Evolutionary conservation across 2,888 invertebrate species (phyloP), one percentile per base, ranked within the genome.

Genomic region (Caenorhabditis sinica): DNA sequence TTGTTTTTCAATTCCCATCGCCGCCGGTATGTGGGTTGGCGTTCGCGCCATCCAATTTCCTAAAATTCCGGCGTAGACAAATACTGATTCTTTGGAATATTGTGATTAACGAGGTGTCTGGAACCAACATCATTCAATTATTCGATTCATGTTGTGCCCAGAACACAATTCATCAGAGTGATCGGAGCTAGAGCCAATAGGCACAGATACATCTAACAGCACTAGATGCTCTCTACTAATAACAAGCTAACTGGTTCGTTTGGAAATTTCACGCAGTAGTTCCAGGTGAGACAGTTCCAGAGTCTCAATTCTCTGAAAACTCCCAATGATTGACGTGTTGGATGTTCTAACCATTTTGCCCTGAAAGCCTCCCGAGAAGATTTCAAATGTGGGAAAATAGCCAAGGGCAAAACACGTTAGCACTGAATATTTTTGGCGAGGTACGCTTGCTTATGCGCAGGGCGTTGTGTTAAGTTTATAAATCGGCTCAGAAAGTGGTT

Each of bases 381-480:
- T 72, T 80, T 80, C 58, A 65, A 80, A 72, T 80, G 75, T 82
- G 82, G 65, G 82, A 82, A 82, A 82, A 82, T 82, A 82, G 82
- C 82, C 82, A 76, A 63, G 36, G 82, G 82, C 82, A 23, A 75
- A 71, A 76, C 65, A 71, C 56, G 61, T 75, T 68, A 71, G 75
- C 71, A 71, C 65, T 49, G 53, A 56, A 63, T 75, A 69, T 75
- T 75, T 71, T 53, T 49, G 53, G 61, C 40, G 60, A 51, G 68
- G 68, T 66, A 20, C 28, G 66, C 30, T 23, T 76, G 60, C 66
- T 60, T 69, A 28, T 74, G 53, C 53, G 36, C 51, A 33, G 43
- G 28, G 23, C 28, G 49, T 6, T 49, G 49, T 36, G 43, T 68
- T 69, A 71, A 79, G 71, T 71, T 63, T 65, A 33, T 33, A 56